Base-by-base conservation (phyloP, 2,888 invertebrate genomes). In the Oeneis ivallda region DNA sequence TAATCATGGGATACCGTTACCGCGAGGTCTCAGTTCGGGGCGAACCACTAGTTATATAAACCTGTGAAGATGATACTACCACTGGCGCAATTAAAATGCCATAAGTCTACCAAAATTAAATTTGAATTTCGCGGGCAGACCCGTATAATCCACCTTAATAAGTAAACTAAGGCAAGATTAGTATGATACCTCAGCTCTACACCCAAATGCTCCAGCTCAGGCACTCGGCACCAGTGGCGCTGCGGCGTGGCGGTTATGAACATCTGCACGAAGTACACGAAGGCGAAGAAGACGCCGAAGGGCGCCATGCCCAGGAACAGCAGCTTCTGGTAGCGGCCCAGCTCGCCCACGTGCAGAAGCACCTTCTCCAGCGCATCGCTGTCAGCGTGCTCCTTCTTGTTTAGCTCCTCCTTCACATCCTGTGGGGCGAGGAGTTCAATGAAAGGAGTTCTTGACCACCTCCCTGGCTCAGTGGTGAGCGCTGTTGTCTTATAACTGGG, bases 251-350 rank as follows among this genome's bases (percentile, higher is more conserved):
- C 86, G 0, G 87, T 81, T 17, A 90, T 78, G 75, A 90, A 90
- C 87, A 90, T 89, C 76, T 90, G 90, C 17, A 86, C 85, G 76
- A 89, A 85, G 78, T 89, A 89, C 6, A 87, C 75, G 75, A 83
- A 89, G 2, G 89, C 86, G 79, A 87, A 89, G 75, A 84, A 80
- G 57, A 89, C 73, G 4, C 89, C 90, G 66, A 87, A 86, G 0
- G 89, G 90, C 72, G 85, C 67, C 87, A 91, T 89, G 17, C 74
- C 76, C 11, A 80, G 10, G 76, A 89, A 89, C 61, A 91, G 75
- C 57, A 87, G 71, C 70, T 79, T 81, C 78, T 91, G 90, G 76
- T 90, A 91, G 8, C 81, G 77, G 0, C 89, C 89, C 78, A 89
- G 80, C 71, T 86, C 85, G 0, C 89, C 89, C 39, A 86, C 81